A percentile compares a stretch with the other conserved stretches of the same genome.
phyloP scores from a whole-genome alignment of 2,888 invertebrate species.

The Clostera curtula region DNA sequence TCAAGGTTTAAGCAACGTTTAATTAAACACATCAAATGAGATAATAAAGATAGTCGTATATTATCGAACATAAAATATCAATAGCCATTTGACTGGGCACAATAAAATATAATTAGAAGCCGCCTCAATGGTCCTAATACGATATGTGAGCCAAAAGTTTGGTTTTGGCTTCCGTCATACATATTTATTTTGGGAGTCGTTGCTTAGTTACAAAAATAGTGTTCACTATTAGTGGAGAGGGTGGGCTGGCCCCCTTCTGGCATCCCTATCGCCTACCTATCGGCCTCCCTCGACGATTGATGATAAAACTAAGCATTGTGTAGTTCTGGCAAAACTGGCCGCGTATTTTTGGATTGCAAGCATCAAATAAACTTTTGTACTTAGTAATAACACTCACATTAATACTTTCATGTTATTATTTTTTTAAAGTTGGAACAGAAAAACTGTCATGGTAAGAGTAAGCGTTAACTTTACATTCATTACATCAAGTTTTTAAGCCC shows the following conservation, averaged over 20 bases:
- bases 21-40: conserved; percentile 6
- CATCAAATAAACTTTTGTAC: too few relatives aligned
- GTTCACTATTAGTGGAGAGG: conserved; percentile 10
- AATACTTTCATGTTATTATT: too few relatives aligned
- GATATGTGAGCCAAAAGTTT: conserved; percentile 2
- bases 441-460: too few relatives aligned
- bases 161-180: conserved; percentile 6
- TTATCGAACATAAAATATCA: conserved; percentile 4
- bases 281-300: conserved; percentile 30
- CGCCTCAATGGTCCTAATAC: conserved; percentile 6
- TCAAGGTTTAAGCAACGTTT: conserved; percentile 9
- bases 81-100: conserved; percentile 11
- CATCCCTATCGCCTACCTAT: conserved; percentile 10
- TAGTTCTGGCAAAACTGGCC: conserved; percentile 4
- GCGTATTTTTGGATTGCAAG: too few relatives aligned
- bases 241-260: conserved; percentile 21
- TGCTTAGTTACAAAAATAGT: conserved; percentile 16
- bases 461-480: too few relatives aligned
- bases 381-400: too few relatives aligned
- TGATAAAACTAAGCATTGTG: conserved; percentile 37
- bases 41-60: conserved; percentile 3
- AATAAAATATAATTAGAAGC: conserved; percentile 16
- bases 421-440: too few relatives aligned
- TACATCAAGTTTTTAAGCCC: too few relatives aligned
- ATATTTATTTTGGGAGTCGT: conserved; percentile 12